These are phyloP conservation scores for Synergus japonicus DNA, from an alignment of 2,888 invertebrate species.

Conservation along the genomic window DNA sequence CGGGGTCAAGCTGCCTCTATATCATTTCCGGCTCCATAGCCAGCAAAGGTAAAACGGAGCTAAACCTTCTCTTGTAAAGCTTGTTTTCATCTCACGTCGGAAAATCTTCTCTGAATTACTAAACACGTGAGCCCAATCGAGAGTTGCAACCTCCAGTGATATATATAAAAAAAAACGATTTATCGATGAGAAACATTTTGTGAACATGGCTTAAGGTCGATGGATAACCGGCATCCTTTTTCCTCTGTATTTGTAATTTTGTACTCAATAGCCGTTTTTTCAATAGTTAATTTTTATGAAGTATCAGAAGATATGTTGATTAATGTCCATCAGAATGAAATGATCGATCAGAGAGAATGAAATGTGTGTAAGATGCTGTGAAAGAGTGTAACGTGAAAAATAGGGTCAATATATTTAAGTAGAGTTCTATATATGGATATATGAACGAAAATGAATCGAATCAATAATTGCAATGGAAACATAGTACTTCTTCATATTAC, in stretches of 20 bases:
- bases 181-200: slow-evolving; percentile 42
- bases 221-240: slow-evolving; percentile 48
- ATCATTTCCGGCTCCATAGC: background rate
- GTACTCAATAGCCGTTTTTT: slow-evolving; percentile 55
- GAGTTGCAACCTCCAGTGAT: slow-evolving; percentile 42
- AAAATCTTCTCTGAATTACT: slow-evolving; percentile 1
- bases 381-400: background rate
- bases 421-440: slow-evolving; percentile 14
- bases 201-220: slow-evolving; percentile 46
- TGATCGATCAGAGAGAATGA: background rate
- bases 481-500: slow-evolving; percentile 29
- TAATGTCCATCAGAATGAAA: slow-evolving; percentile 52
- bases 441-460: slow-evolving; percentile 7
- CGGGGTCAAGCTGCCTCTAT: background rate
- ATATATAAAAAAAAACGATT: slow-evolving; percentile 29
- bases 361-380: background rate
- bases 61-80: slow-evolving; percentile 40
- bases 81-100: too few relatives aligned
- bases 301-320: too few relatives aligned
- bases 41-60: slow-evolving; percentile 9
- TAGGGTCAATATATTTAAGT: slow-evolving; percentile 3
- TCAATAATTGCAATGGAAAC: slow-evolving; percentile 12
- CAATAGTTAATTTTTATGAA: too few relatives aligned
- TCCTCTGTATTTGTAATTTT: slow-evolving; percentile 57
- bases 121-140: background rate